Percentiles rank a stretch among this genome's conserved stretches.
These are phyloP conservation scores for Blennius ocellaris DNA, from an alignment of 2,113 vertebrate genomes.

Conservation along the genomic window DNA sequence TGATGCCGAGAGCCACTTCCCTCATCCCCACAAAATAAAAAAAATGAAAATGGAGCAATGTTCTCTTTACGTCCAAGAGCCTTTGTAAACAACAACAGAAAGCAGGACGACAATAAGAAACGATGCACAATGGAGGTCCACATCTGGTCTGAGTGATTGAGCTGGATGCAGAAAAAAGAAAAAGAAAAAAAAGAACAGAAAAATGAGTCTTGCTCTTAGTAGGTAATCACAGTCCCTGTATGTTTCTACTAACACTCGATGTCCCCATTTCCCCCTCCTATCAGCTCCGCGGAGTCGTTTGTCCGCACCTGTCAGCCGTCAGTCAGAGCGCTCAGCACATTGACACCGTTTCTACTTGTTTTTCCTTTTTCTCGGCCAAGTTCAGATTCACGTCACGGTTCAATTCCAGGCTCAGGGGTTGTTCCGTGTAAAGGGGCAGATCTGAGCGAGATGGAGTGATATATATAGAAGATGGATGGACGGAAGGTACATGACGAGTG, in stretches of 20 bases:
- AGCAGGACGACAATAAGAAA: neutral
- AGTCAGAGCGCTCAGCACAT: too few species aligned
- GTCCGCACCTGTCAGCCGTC: neutral
- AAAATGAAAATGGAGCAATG: neutral
- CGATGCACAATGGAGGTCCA: neutral
- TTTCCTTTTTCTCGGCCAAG: too few species aligned
- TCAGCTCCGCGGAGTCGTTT: neutral
- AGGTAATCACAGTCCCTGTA: too few species aligned
- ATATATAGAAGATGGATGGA: too few species aligned
- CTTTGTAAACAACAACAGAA: neutral
- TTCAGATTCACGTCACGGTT: too few species aligned
- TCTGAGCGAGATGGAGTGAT: too few species aligned
- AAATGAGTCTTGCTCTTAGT: too few species aligned
- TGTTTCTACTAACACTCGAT: too few species aligned
- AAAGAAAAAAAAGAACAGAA: too few species aligned
- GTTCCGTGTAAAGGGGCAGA: too few species aligned
- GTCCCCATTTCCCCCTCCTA: neutral
- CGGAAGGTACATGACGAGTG: neutral
- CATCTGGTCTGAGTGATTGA: slow-evolving; percentile 9
- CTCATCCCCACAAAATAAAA: neutral
- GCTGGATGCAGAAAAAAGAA: neutral
- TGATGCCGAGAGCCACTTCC: neutral
- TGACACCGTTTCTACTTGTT: too few species aligned
- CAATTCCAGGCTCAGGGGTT: too few species aligned
- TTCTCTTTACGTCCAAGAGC: neutral